phyloP scores from a whole-genome alignment of 2,888 invertebrate genomes.

The Tubulanus polymorphus region DNA sequence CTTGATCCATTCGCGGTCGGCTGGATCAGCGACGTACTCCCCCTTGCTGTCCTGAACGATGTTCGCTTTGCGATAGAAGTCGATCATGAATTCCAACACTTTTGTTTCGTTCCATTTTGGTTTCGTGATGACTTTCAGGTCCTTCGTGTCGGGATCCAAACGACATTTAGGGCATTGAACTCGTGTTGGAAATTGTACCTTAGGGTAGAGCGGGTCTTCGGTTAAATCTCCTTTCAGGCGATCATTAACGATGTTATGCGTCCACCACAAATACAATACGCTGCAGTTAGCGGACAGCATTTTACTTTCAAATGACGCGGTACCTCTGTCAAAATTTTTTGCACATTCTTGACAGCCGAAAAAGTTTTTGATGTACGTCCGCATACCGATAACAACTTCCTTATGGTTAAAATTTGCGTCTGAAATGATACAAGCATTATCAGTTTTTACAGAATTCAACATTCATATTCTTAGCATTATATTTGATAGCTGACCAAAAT shows the following conservation, averaged over 20 bases:
- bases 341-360: constrained; percentile 91
- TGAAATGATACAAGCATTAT: too few relatives aligned
- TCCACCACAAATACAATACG: constrained; percentile 88
- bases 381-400: constrained; percentile 75
- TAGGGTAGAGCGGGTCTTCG: constrained; percentile 86
- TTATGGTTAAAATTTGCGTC: too few relatives aligned
- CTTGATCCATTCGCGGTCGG: neutral
- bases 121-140: too few relatives aligned
- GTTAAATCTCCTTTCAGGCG: constrained; percentile 77
- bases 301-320: constrained; percentile 65
- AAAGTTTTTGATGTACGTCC: constrained; percentile 83
- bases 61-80: constrained; percentile 29
- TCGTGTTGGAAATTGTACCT: constrained; percentile 78
- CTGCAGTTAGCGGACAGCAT: constrained; percentile 69
- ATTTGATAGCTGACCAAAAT: too few relatives aligned
- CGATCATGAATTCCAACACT: constrained; percentile 31
- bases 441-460: too few relatives aligned
- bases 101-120: constrained; percentile 23
- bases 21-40: neutral
- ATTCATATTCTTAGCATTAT: too few relatives aligned
- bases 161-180: constrained; percentile 61
- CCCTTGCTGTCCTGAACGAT: constrained; percentile 16
- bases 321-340: constrained; percentile 84
- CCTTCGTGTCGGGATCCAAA: neutral
- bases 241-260: constrained; percentile 85